These are phyloP conservation scores for Heterodera carotae DNA, from an alignment of 1,140 invertebrate species.

Conservation along the genomic window DNA sequence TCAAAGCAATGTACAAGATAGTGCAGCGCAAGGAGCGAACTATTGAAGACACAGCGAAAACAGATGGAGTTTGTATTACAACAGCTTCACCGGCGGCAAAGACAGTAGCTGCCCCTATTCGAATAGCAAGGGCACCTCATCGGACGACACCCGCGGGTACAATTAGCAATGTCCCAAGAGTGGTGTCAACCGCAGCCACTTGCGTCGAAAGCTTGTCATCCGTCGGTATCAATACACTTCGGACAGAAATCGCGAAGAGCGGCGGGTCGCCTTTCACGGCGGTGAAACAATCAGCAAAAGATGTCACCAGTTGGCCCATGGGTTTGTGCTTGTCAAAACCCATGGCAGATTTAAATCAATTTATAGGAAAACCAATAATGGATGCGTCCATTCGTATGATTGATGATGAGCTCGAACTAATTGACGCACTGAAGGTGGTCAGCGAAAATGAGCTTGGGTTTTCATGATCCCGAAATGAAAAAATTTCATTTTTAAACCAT, in stretches of 20 bases:
- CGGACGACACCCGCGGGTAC: neutral
- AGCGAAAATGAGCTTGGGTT: neutral
- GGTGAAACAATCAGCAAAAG: neutral
- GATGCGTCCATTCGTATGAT: constrained; percentile 30
- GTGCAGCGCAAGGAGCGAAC: neutral
- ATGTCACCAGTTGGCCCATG: too few relatives aligned
- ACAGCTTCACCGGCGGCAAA: neutral
- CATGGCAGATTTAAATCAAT: too few relatives aligned
- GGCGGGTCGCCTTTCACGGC: neutral
- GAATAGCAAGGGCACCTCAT: neutral
- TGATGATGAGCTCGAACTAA: constrained; percentile 45
- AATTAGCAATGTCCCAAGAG: neutral
- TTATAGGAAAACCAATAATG: neutral
- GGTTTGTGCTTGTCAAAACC: too few relatives aligned
- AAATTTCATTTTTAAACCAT: too few relatives aligned
- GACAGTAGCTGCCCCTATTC: neutral
- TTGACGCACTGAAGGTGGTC: constrained; percentile 43
- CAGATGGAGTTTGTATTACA: neutral
- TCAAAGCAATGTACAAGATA: neutral
- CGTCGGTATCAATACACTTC: neutral
- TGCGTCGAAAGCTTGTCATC: neutral
- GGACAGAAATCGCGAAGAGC: neutral
- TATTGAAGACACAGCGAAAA: neutral
- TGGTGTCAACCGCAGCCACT: neutral
- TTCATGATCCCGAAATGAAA: too few relatives aligned